A percentile compares a stretch with the other conserved stretches of the same genome.
These are phyloP conservation scores for Brotula barbata DNA, from an alignment of 2,797 vertebrate genomes.

Conservation along the genomic window DNA sequence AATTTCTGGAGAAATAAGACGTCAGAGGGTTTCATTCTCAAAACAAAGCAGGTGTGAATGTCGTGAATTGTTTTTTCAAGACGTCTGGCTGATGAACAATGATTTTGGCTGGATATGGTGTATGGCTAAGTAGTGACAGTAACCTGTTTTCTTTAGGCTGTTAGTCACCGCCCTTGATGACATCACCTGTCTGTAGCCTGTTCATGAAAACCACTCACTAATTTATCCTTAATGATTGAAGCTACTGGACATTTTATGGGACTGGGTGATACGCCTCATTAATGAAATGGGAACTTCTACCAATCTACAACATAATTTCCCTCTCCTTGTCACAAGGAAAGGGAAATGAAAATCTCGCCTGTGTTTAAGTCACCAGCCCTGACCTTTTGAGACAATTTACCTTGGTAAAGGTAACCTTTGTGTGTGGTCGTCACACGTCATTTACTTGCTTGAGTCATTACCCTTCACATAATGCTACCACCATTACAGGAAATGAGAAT, in stretches of 20 bases:
- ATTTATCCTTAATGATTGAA: conserved; percentile 36
- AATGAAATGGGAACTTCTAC: conserved; percentile 50
- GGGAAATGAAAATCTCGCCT: conserved; percentile 55
- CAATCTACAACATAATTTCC: too few relatives aligned
- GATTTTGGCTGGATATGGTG: conserved; percentile 58
- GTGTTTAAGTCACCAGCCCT: conserved; percentile 39
- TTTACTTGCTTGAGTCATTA: conserved; percentile 66
- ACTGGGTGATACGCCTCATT: conserved; percentile 31
- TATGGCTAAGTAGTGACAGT: conserved; percentile 52
- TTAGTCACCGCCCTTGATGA: conserved; percentile 58
- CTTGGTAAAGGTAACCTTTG: conserved; percentile 51
- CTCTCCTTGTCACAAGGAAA: conserved; percentile 55
- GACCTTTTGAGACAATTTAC: conserved; percentile 47
- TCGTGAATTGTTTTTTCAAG: conserved; percentile 49
- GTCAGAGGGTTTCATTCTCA: conserved; percentile 59
- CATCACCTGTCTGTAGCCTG: conserved; percentile 63
- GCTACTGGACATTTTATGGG: conserved; percentile 21
- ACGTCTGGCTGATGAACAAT: conserved; percentile 53
- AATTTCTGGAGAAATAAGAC: conserved; percentile 43
- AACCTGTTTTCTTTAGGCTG: conserved; percentile 16
- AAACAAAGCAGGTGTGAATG: conserved; percentile 49
- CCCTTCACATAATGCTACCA: conserved; percentile 41
- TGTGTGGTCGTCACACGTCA: conserved; percentile 48
- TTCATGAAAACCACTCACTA: conserved; percentile 33
- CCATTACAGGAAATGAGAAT: conserved; percentile 71